phyloP scores from a whole-genome alignment of 2,888 invertebrate species.

The Nephrocerus scutellatus region DNA sequence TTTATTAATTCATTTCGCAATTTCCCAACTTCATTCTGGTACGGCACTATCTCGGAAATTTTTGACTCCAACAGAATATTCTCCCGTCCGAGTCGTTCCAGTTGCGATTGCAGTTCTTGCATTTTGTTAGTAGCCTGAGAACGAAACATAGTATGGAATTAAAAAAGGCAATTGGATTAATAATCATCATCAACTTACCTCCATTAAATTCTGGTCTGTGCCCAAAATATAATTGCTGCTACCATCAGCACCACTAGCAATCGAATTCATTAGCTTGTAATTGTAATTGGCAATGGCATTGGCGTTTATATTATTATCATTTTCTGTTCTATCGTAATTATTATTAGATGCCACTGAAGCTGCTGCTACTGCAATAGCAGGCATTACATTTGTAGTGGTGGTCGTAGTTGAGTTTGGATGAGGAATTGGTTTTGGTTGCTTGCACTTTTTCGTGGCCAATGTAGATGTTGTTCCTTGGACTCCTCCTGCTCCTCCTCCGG shows the following conservation, averaged over 20 bases:
- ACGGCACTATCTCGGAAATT: slow-evolving; percentile 57
- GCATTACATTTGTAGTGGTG: slow-evolving; percentile 33
- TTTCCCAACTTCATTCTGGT: slow-evolving; percentile 60
- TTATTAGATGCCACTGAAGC: slow-evolving; percentile 20
- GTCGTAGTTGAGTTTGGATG: no score
- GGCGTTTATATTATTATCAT: no score
- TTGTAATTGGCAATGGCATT: slow-evolving; percentile 21
- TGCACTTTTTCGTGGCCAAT: no score
- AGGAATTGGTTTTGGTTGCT: no score
- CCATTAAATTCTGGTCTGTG: no score
- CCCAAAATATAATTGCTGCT: slow-evolving; percentile 1
- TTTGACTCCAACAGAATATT: slow-evolving; percentile 57
- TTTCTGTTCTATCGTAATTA: slow-evolving; percentile 19
- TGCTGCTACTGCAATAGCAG: slow-evolving; percentile 31
- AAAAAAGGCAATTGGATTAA: neutral
- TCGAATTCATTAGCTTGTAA: slow-evolving; percentile 18
- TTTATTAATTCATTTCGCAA: slow-evolving; percentile 62
- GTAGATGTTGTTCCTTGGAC: no score
- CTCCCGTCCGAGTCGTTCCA: slow-evolving; percentile 59
- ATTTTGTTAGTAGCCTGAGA: slow-evolving; percentile 47
- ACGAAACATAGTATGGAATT: neutral
- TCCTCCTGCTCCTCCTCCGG: no score
- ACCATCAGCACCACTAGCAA: slow-evolving; percentile 9
- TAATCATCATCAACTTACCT: slow-evolving; percentile 7
- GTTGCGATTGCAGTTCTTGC: slow-evolving; percentile 57